These are phyloP conservation scores for Phenganax stokvisi DNA, from an alignment of 92 coral and sea anemone species.

Conservation along the genomic window DNA sequence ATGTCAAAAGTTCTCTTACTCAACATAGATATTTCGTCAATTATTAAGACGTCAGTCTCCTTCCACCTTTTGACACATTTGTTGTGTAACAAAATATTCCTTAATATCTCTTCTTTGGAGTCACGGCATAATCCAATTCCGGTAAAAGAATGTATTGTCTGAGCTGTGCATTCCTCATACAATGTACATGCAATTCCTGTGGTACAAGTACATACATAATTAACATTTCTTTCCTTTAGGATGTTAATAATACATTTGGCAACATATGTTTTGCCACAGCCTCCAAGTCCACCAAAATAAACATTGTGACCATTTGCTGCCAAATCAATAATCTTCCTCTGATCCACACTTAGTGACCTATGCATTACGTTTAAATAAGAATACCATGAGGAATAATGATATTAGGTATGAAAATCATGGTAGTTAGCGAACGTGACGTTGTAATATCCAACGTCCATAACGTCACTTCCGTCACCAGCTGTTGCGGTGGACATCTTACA, in stretches of 20 bases:
- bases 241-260: background rate
- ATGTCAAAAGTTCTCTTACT: too few relatives aligned
- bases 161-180: slow-evolving; percentile 4
- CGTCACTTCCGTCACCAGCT: too few relatives aligned
- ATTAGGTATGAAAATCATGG: too few relatives aligned
- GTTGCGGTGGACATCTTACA: too few relatives aligned
- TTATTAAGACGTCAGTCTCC: too few relatives aligned
- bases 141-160: background rate
- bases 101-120: background rate
- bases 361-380: too few relatives aligned
- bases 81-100: too few relatives aligned
- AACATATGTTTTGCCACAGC: slow-evolving; percentile 37
- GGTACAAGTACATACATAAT: slow-evolving; percentile 39
- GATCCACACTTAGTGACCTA: background rate
- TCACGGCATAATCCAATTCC: background rate
- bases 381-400: too few relatives aligned
- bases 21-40: too few relatives aligned
- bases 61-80: too few relatives aligned
- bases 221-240: background rate
- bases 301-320: slow-evolving; percentile 40
- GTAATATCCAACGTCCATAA: too few relatives aligned
- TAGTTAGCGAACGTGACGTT: too few relatives aligned
- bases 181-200: slow-evolving; percentile 48
- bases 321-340: slow-evolving; percentile 31
- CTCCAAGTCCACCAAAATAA: slow-evolving; percentile 40